Percentiles rank a stretch among this genome's conserved stretches.
Evolutionary conservation across 2,888 invertebrate species (phyloP).

Genomic region (Hypsopygia costalis): DNA sequence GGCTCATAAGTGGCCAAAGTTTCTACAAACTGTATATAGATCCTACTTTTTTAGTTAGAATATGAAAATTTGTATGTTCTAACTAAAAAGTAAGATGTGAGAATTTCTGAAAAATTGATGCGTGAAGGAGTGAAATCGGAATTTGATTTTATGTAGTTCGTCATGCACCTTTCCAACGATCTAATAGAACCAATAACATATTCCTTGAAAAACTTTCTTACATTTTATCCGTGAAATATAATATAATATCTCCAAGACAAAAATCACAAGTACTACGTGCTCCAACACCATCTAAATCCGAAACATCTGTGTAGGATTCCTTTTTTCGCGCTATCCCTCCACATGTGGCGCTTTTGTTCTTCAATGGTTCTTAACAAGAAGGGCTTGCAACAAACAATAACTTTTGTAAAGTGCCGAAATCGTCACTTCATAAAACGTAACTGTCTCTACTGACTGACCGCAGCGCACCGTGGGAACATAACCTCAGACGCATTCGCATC

Average conservation of each 20-base stretch:
- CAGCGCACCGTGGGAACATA: slow-evolving; percentile 58
- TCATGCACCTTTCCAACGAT: too few relatives aligned
- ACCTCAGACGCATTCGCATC: slow-evolving; percentile 59
- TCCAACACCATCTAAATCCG: slow-evolving; percentile 24
- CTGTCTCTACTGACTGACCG: slow-evolving; percentile 27
- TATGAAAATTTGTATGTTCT: too few relatives aligned
- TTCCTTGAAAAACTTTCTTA: too few relatives aligned
- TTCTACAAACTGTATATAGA: too few relatives aligned
- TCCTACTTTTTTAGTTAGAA: too few relatives aligned
- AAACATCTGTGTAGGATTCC: slow-evolving; percentile 42
- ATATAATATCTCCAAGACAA: neutral
- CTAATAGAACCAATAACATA: too few relatives aligned
- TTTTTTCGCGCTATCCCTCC: slow-evolving; percentile 23
- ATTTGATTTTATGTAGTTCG: too few relatives aligned
- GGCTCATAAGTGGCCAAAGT: too few relatives aligned
- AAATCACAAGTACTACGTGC: slow-evolving; percentile 11
- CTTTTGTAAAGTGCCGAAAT: slow-evolving; percentile 41
- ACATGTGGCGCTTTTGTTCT: slow-evolving; percentile 66
- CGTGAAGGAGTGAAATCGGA: too few relatives aligned
- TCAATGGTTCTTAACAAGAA: slow-evolving; percentile 20
- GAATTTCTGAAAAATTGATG: too few relatives aligned
- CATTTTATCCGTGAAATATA: too few relatives aligned
- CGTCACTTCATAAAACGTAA: slow-evolving; percentile 62
- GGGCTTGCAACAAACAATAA: slow-evolving; percentile 39
- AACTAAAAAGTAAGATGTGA: too few relatives aligned